Evolutionary conservation across 2,888 invertebrate genomes (phyloP), one percentile per base, ranked within the genome.

Genomic region (Pandemis corylana): DNA sequence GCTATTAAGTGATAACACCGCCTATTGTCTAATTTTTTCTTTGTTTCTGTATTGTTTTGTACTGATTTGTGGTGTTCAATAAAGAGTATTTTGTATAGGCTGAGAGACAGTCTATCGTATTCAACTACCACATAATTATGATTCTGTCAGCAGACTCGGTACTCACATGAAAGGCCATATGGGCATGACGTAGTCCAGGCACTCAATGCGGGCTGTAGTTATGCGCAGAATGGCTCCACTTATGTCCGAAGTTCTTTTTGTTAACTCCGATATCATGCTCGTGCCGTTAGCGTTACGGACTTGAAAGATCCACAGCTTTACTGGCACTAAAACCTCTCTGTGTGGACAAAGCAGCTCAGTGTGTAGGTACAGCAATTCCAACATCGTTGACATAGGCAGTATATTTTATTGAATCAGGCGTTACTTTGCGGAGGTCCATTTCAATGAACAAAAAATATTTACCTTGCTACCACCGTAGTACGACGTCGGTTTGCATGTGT

Each of bases 131-230:
- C 28, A 36, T 36, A 36, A n/a, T n/a, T n/a, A n/a, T n/a, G n/a
- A n/a, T n/a, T n/a, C 53, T 7, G 12, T 10, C 13, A 7, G 13
- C 15, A 20, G 64, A 12, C 46, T 12, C 46, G 10, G 42, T 62
- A 61, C 68, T 73, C 72, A 89, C 92, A 83, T 85, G 76, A 92
- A 92, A 1, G 90, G 90, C 92, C 92, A 93, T 53, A 92, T 81
- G 0, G 87, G 83, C 75, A 88, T 78, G 0, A 89, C 76, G 74
- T 87, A 93, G 74, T 93, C 92, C 0, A 92, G 53, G 2, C 77
- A 77, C 1, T 72, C 68, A 0, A 88, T 76, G 1, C 93, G 83
- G 1, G 80, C 72, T 0, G 15, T 68, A 74, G 90, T 72, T 2
- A 92, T 82, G 13, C 92, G 84, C 3, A 92, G 79, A 0, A 86